These are phyloP conservation scores for Odontesthes bonariensis DNA, from an alignment of 2,113 vertebrate genomes.

Conservation along the genomic window DNA sequence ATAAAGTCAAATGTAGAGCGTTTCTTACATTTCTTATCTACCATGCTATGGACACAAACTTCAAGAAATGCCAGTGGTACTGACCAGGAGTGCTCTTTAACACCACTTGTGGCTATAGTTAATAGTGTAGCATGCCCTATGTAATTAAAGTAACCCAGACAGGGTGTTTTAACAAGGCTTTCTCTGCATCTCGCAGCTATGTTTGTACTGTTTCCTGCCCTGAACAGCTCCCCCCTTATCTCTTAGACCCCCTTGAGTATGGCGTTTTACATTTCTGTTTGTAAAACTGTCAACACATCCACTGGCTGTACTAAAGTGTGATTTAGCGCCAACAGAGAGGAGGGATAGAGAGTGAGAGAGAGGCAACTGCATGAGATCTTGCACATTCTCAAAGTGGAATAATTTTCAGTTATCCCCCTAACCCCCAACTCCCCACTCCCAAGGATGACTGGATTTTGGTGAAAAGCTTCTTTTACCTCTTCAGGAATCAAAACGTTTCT, in stretches of 20 bases:
- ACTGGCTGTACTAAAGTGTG: slow-evolving; percentile 85
- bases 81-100: slow-evolving; percentile 30
- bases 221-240: slow-evolving; percentile 63
- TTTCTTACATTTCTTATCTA: neutral
- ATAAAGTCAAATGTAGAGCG: neutral
- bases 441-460: slow-evolving; percentile 43
- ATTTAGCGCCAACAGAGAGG: slow-evolving; percentile 84
- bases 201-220: slow-evolving; percentile 71
- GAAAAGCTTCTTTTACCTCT: slow-evolving; percentile 28
- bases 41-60: neutral
- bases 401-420: slow-evolving; percentile 67
- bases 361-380: slow-evolving; percentile 84
- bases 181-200: slow-evolving; percentile 48
- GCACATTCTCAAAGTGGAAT: slow-evolving; percentile 80
- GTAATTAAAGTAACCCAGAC: slow-evolving; percentile 75
- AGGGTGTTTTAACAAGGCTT: slow-evolving; percentile 58
- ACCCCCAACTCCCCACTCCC: slow-evolving; percentile 32
- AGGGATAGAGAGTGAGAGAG: slow-evolving; percentile 79
- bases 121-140: slow-evolving; percentile 14
- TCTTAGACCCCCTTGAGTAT: slow-evolving; percentile 79
- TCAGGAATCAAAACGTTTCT: slow-evolving; percentile 9
- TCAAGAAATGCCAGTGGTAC: slow-evolving; percentile 27
- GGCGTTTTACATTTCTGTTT: slow-evolving; percentile 86
- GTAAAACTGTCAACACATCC: slow-evolving; percentile 86
- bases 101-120: slow-evolving; percentile 28